Percentiles rank a stretch among this genome's conserved stretches.
phyloP scores from a whole-genome alignment of 2,113 vertebrate genomes.

The Genyomyrus donnyi region DNA sequence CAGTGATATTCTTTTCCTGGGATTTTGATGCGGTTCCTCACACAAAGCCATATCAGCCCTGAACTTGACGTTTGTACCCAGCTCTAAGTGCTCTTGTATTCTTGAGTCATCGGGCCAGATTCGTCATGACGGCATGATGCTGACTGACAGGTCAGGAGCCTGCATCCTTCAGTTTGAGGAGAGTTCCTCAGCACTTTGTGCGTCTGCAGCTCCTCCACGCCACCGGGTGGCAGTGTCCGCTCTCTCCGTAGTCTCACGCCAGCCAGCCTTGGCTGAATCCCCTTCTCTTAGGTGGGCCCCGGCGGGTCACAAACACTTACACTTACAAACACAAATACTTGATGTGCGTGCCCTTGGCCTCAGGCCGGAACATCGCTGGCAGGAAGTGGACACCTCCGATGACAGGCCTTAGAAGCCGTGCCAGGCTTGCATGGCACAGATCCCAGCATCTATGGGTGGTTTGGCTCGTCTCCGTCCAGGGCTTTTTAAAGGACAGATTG shows the following conservation, averaged over 20 bases:
- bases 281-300: not conserved
- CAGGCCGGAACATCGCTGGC: not conserved
- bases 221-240: not conserved
- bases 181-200: not conserved
- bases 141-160: not conserved
- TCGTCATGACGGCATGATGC: not conserved
- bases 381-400: constrained; percentile 9
- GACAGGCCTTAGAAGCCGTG: constrained; percentile 11
- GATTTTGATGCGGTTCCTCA: not conserved
- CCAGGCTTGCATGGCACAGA: constrained; percentile 1
- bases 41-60: constrained; percentile 8
- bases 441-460: constrained; percentile 1
- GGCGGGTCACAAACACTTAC: constrained; percentile 3
- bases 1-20: not conserved
- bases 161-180: not conserved
- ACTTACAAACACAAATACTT: constrained; percentile 8
- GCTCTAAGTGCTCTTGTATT: constrained; percentile 3
- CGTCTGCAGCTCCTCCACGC: not conserved
- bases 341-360: constrained; percentile 2
- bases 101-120: not conserved
- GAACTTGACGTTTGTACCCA: not conserved
- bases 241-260: not conserved
- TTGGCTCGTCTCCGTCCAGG: constrained; percentile 20
- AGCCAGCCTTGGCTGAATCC: not conserved
- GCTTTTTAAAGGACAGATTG: constrained; percentile 33